These are phyloP conservation scores for Aldrovandia affinis DNA, from an alignment of 2,797 vertebrate genomes.

Conservation along the genomic window DNA sequence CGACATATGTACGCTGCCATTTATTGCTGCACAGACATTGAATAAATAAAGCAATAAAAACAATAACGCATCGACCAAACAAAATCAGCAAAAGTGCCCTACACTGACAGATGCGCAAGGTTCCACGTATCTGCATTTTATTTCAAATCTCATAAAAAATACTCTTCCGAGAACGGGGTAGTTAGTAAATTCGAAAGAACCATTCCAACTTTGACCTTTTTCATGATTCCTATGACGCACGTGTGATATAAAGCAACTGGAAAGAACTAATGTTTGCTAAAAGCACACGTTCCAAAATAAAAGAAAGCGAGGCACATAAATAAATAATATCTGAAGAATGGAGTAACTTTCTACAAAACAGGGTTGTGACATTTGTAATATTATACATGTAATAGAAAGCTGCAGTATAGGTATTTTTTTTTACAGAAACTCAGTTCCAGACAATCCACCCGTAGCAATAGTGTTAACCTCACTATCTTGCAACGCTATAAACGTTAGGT, in stretches of 20 bases:
- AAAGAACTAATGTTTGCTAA: not conserved
- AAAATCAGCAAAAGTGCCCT: not conserved
- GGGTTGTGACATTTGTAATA: not conserved
- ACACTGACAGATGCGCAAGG: not conserved
- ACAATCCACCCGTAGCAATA: not conserved
- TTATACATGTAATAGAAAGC: too few relatives aligned
- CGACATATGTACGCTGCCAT: not conserved
- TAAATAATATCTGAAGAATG: not conserved
- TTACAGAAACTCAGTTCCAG: not conserved
- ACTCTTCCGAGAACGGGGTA: not conserved
- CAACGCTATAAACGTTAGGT: not conserved
- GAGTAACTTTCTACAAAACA: not conserved
- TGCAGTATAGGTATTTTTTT: too few relatives aligned
- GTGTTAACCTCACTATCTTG: not conserved
- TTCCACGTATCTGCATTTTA: constrained; percentile 2
- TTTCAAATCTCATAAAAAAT: not conserved
- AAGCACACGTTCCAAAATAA: not conserved
- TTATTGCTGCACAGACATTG: not conserved
- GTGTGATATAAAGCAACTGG: not conserved
- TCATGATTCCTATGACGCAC: not conserved
- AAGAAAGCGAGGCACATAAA: not conserved
- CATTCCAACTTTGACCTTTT: not conserved
- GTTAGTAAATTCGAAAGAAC: not conserved
- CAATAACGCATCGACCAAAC: not conserved
- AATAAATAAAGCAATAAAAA: not conserved